Evolutionary conservation across 2,888 invertebrate species (phyloP).

Genomic region (Megamerina dolium): DNA sequence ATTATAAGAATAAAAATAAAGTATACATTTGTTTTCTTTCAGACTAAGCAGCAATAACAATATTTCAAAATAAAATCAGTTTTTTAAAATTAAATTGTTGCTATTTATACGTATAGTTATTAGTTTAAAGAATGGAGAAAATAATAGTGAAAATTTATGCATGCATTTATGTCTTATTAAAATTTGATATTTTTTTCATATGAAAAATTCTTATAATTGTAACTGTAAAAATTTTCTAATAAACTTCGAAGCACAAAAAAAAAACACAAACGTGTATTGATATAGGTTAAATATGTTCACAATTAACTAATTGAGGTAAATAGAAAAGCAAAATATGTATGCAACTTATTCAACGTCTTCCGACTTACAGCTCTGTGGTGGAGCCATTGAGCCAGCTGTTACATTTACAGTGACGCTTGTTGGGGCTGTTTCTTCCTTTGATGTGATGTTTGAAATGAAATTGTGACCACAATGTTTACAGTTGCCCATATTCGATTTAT

Average conservation of each 20-base stretch:
- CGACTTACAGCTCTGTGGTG: conserved; percentile 10
- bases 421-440: conserved; percentile 2
- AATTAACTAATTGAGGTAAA: too few relatives aligned
- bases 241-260: neutral
- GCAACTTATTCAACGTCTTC: conserved; percentile 2
- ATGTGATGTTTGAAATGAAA: neutral
- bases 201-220: neutral
- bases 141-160: neutral
- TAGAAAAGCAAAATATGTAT: too few relatives aligned
- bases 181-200: neutral
- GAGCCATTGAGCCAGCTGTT: conserved; percentile 5
- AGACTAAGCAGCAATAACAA: too few relatives aligned
- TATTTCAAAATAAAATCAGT: too few relatives aligned
- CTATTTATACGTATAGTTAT: too few relatives aligned
- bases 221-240: neutral
- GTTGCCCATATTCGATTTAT: conserved; percentile 7
- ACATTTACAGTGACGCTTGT: neutral
- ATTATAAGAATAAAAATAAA: too few relatives aligned
- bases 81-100: too few relatives aligned
- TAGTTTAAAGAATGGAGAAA: too few relatives aligned
- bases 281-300: too few relatives aligned
- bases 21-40: too few relatives aligned
- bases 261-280: too few relatives aligned
- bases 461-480: conserved; percentile 16
- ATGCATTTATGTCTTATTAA: neutral